These are phyloP conservation scores for Kryptolebias marmoratus DNA, from an alignment of 2,113 vertebrate species.

Conservation along the genomic window DNA sequence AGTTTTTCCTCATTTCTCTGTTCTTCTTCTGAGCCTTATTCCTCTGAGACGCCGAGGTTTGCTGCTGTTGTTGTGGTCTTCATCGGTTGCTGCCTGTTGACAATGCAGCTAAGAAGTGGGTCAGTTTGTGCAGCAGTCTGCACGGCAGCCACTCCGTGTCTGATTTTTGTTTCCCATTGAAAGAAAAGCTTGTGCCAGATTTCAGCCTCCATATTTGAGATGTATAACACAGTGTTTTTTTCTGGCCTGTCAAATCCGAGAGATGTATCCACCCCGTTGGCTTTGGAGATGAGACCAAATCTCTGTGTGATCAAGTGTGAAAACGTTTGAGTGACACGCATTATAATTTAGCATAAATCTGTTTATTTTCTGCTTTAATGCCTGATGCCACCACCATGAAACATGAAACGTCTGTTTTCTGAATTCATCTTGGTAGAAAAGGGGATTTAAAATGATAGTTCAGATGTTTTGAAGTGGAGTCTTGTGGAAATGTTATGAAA, in stretches of 20 bases:
- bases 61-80: slow-evolving; percentile 59
- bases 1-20: slow-evolving; percentile 37
- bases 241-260: slow-evolving; percentile 31
- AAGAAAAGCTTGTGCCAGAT: slow-evolving; percentile 42
- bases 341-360: slow-evolving; percentile 49
- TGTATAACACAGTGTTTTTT: slow-evolving; percentile 54
- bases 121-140: slow-evolving; percentile 61
- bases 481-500: no score
- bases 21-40: slow-evolving; percentile 45
- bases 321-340: slow-evolving; percentile 15
- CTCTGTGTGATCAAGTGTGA: slow-evolving; percentile 43
- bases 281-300: slow-evolving; percentile 41
- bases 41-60: slow-evolving; percentile 40
- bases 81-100: slow-evolving; percentile 58
- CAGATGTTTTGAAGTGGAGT: no score
- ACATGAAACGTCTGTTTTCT: slow-evolving; percentile 18
- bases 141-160: slow-evolving; percentile 47
- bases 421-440: slow-evolving; percentile 27
- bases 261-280: slow-evolving; percentile 41
- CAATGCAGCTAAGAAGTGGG: slow-evolving; percentile 64
- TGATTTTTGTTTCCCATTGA: slow-evolving; percentile 46
- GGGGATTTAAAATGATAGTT: no score
- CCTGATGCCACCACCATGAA: slow-evolving; percentile 28
- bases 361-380: slow-evolving; percentile 38
- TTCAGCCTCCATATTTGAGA: slow-evolving; percentile 48